These are phyloP conservation scores for Heliconius aoede DNA, from an alignment of 2,888 invertebrate genomes.

Conservation along the genomic window DNA sequence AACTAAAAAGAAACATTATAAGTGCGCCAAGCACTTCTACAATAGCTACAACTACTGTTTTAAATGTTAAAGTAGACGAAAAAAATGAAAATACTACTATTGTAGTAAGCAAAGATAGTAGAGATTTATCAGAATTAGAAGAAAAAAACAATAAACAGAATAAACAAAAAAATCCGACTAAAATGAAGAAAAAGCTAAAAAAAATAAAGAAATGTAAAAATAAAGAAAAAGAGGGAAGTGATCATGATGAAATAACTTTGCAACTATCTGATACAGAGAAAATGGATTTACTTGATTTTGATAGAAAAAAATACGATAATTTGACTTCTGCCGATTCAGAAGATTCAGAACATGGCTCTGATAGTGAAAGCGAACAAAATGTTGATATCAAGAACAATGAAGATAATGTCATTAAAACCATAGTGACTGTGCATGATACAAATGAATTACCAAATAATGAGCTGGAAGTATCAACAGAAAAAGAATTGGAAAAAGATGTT, in stretches of 20 bases:
- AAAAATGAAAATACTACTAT: slow-evolving; percentile 24
- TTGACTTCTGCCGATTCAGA: slow-evolving; percentile 55
- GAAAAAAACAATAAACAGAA: slow-evolving; percentile 34
- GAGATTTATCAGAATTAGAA: slow-evolving; percentile 47
- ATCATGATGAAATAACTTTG: slow-evolving; percentile 76
- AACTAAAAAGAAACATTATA: slow-evolving; percentile 66
- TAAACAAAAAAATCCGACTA: slow-evolving; percentile 52
- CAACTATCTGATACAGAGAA: slow-evolving; percentile 79
- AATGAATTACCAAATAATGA: background rate
- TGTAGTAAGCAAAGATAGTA: slow-evolving; percentile 41
- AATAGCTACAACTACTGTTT: slow-evolving; percentile 47
- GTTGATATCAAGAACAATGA: background rate
- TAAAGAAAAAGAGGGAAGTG: slow-evolving; percentile 64
- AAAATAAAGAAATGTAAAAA: slow-evolving; percentile 56
- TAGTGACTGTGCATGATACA: background rate
- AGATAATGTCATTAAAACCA: background rate
- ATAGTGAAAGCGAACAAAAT: slow-evolving; percentile 41
- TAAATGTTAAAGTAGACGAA: slow-evolving; percentile 44
- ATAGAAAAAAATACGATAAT: slow-evolving; percentile 65
- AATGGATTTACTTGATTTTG: slow-evolving; percentile 76
- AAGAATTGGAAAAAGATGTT: background rate
- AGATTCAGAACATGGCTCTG: slow-evolving; percentile 59
- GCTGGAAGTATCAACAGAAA: background rate
- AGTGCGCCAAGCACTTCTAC: slow-evolving; percentile 30
- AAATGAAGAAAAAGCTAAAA: slow-evolving; percentile 56